Evolutionary conservation across 37 sponge, comb jelly and placozoan species (phyloP), one percentile per base, ranked within the genome.

Genomic region (Oopsacas minuta): DNA sequence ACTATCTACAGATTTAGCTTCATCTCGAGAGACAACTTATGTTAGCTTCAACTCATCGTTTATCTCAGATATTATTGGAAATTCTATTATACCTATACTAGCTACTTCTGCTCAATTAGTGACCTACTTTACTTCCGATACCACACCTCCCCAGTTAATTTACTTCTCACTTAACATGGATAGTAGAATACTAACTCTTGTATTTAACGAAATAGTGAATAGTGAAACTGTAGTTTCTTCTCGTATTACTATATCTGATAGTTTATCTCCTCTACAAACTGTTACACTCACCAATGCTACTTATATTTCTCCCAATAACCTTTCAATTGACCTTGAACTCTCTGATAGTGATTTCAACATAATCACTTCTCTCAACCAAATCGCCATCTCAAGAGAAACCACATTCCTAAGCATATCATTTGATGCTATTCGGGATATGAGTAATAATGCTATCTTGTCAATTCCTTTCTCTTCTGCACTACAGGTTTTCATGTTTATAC

Each of bases 161-260:
- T 75, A 25, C 34, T 95, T 81, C 37, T 82, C 90, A 23, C 83
- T 95, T 83, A 91, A 95, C 52, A 85, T 95, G 88, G 86, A 95
- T 52, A 37, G 0, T 36, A 93, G 96, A 0, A 17, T 86, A 0
- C 52, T 95, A 25, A 10, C 37, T 0, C 49, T 95, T 46, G 84
- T 87, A 17, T 94, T 91, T 52, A 69, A 87, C 88, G 91, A 94
- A 89, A 90, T 94, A 23, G 85, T 94, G 87, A 52, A 94, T 84
- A 91, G 87, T 39, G 35, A 46, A 15, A 38, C 88, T 17, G 75
- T 91, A 49, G 90, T 89, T 88, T 88, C 82, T 38, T 53, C 32
- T 89, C 90, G 0, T 25, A 32, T 61, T 61, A 20, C 22, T 25
- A 25, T 84, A 36, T 12, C 86, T 0, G 81, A 1, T 23, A 85